A percentile compares a stretch with the other conserved stretches of the same genome.
Conservation (phyloP, 2,113 vertebrate species). For the Anthoscopus minutus region DNA sequence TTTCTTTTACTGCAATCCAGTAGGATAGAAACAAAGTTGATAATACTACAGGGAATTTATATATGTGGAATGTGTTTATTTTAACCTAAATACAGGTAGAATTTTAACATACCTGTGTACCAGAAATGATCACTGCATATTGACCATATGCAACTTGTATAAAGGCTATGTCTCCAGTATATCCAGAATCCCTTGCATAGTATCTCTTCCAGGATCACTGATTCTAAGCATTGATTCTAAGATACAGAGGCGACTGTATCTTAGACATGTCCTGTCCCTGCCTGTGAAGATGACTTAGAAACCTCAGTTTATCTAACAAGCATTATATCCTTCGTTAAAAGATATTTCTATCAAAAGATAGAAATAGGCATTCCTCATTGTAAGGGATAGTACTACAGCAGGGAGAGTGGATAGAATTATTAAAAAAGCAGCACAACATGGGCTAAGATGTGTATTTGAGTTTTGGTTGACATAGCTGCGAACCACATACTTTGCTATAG, state of each 20-base stretch:
- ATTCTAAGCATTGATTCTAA: neutral
- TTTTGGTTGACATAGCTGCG: neutral
- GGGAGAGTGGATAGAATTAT: neutral
- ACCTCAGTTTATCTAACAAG: neutral
- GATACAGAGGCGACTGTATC: neutral
- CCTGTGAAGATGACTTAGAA: neutral
- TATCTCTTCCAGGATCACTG: neutral
- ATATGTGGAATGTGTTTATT: neutral
- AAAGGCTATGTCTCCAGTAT: neutral
- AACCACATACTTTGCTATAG: neutral
- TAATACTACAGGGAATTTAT: neutral
- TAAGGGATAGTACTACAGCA: neutral
- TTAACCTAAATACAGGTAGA: neutral
- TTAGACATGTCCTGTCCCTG: neutral
- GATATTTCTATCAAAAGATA: too few relatives aligned
- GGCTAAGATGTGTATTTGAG: neutral
- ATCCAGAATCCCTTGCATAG: neutral
- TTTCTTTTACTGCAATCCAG: neutral
- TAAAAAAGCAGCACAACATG: neutral
- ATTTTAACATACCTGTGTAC: neutral
- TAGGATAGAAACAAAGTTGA: neutral
- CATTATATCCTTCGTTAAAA: neutral
- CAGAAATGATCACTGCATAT: neutral
- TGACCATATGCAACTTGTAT: neutral
- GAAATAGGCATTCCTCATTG: neutral